phyloP scores from a whole-genome alignment of 2,797 vertebrate species.

The Malacoctenus gilli region DNA sequence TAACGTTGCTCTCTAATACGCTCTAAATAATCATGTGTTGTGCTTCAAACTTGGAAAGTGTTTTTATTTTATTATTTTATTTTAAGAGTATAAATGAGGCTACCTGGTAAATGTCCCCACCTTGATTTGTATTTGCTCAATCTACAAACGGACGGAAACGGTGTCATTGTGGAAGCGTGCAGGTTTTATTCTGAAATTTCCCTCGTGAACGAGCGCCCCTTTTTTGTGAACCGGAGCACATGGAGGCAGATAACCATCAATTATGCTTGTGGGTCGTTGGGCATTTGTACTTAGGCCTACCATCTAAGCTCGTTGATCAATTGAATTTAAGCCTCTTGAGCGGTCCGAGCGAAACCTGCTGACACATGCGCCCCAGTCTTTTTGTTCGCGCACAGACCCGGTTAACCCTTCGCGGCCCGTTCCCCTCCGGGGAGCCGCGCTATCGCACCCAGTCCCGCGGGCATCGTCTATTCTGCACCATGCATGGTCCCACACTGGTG shows the following conservation, averaged over 20 bases:
- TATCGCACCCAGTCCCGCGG: conserved; percentile 12
- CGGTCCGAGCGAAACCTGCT: conserved; percentile 81
- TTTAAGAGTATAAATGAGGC: too few species aligned
- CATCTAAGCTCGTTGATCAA: conserved; percentile 82
- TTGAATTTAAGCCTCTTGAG: conserved; percentile 85
- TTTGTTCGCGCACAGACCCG: conserved; percentile 69
- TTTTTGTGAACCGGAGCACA: conserved; percentile 2
- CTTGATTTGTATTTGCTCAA: too few species aligned
- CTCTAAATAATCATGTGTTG: too few species aligned
- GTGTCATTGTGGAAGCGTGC: too few species aligned
- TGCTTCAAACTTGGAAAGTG: not conserved
- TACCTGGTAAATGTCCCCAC: too few species aligned
- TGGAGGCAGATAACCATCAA: conserved; percentile 55
- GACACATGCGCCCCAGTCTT: conserved; percentile 80
- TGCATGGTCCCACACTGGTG: not conserved
- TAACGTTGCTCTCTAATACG: too few species aligned
- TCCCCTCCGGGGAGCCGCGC: conserved; percentile 1
- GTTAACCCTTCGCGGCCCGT: conserved; percentile 44
- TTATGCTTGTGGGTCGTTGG: conserved; percentile 61
- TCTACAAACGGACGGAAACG: too few species aligned
- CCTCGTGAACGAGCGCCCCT: not conserved
- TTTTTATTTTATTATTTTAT: not conserved
- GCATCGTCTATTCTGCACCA: conserved; percentile 18
- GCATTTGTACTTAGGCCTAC: conserved; percentile 75
- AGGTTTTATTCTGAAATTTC: not conserved